Conservation (phyloP, 2,888 invertebrate genomes). For the Plebejus anna region DNA sequence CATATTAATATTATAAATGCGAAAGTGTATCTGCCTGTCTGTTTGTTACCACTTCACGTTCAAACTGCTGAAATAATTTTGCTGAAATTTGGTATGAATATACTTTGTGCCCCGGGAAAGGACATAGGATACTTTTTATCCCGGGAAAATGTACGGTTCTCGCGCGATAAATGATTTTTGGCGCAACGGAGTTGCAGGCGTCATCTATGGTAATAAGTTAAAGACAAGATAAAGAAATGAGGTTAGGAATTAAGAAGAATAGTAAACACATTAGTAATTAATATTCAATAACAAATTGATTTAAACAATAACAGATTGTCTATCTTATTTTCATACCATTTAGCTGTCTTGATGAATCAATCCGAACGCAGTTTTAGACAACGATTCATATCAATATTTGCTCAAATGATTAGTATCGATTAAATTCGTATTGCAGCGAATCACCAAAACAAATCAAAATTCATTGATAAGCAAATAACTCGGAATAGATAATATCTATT, state of each 20-base stretch:
- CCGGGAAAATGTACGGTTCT: too few relatives aligned
- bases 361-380: conserved; percentile 39
- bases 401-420: conserved; percentile 53
- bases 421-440: conserved; percentile 52
- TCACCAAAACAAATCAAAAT: conserved; percentile 59
- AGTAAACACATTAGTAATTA: neutral
- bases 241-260: neutral
- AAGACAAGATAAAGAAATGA: neutral
- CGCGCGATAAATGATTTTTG: too few relatives aligned
- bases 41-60: too few relatives aligned
- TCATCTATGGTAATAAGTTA: too few relatives aligned
- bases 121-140: too few relatives aligned
- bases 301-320: too few relatives aligned
- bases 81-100: too few relatives aligned
- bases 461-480: conserved; percentile 50
- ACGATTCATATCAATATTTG: conserved; percentile 50
- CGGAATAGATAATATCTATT: conserved; percentile 49
- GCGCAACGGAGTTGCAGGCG: too few relatives aligned
- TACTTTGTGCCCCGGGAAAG: too few relatives aligned
- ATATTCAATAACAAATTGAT: neutral
- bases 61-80: too few relatives aligned
- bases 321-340: neutral
- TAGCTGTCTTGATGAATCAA: conserved; percentile 34
- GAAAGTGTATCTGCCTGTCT: too few relatives aligned
- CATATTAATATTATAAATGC: too few relatives aligned